Percentiles rank a stretch among this genome's conserved stretches.
Evolutionary conservation across 2,113 vertebrate species (phyloP).

Genomic region (Nycticebus coucang): DNA sequence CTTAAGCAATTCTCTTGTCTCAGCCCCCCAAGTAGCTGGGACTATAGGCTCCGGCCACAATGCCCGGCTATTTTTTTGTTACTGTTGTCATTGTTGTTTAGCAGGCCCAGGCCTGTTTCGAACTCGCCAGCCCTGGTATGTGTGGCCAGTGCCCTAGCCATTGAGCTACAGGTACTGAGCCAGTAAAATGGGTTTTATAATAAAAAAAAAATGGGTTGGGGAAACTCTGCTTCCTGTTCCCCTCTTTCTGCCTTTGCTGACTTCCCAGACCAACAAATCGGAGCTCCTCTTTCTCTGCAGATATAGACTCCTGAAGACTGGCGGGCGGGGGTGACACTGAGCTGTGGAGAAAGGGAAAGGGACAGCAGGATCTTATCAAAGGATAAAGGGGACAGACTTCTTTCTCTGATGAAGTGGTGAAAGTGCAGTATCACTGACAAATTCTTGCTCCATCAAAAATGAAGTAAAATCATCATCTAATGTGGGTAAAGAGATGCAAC

Average conservation of each 20-base stretch:
- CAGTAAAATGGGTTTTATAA: neutral
- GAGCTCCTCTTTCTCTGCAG: neutral
- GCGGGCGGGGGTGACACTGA: neutral
- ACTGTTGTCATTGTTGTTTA: too few species aligned
- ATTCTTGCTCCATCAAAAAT: conserved; percentile 52
- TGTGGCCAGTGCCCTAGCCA: too few species aligned
- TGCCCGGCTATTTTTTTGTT: too few species aligned
- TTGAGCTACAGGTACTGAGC: too few species aligned
- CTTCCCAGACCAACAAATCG: neutral
- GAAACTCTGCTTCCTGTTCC: neutral
- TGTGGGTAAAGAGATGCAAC: neutral
- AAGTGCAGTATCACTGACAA: neutral
- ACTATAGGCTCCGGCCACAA: too few species aligned
- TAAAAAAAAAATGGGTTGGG: too few species aligned
- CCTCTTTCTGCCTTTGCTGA: neutral
- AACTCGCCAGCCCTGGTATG: too few species aligned
- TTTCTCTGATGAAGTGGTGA: neutral
- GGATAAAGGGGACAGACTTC: neutral
- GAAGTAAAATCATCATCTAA: neutral
- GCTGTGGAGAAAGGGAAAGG: neutral
- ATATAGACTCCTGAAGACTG: neutral
- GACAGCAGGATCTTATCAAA: neutral
- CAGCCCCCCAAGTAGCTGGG: too few species aligned
- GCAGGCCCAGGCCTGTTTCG: too few species aligned
- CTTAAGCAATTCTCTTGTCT: too few species aligned